Evolutionary conservation across 1,140 invertebrate genomes (phyloP), one percentile per base, ranked within the genome.

Genomic region (Drosophila hydei): DNA sequence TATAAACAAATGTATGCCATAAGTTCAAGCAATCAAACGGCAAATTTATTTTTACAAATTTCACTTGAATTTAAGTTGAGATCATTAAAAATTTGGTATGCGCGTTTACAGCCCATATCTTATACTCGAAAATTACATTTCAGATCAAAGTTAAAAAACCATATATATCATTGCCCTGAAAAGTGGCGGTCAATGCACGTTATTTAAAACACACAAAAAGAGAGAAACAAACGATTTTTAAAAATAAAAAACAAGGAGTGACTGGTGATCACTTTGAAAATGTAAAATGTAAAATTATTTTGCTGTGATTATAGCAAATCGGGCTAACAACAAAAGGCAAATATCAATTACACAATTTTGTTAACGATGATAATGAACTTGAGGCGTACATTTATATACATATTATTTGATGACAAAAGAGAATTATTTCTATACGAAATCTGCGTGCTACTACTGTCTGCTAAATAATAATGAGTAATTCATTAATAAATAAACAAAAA

Each of bases 341-440:
- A 38, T 72, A 30, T 61, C 59, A 73, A 67, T 75, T 77, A 62
- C 61, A 62, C 72, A 75, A 67, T 63, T 54, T 54, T 62, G 65
- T 83, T 79, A 85, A 88, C 71, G 79, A 88, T 88, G 84, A 88
- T 89, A 88, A 87, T 87, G 83, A 87, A 88, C 83, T 88, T 88
- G 84, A 89, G 52, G 60, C 72, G 59, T 45, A 63, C 52, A 71
- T 76, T 6, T 6, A 14, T 16, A 40, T 40, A 40, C 5, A 16
- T 40, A n/a, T 40, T 43, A 79, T 88, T 79, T 79, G 83, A 88
- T 79, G 79, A 89, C 65, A 73, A 83, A 88, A 73, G 69, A 52
- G 68, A 83, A 79, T 59, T 60, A 30, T 38, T 72, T 54, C 47
- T 59, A 74, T 64, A 65, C 65, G 25, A 79, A 75, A 59, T 36